These are phyloP conservation scores for Pheosia tremula DNA, from an alignment of 2,888 invertebrate genomes.

Conservation along the genomic window DNA sequence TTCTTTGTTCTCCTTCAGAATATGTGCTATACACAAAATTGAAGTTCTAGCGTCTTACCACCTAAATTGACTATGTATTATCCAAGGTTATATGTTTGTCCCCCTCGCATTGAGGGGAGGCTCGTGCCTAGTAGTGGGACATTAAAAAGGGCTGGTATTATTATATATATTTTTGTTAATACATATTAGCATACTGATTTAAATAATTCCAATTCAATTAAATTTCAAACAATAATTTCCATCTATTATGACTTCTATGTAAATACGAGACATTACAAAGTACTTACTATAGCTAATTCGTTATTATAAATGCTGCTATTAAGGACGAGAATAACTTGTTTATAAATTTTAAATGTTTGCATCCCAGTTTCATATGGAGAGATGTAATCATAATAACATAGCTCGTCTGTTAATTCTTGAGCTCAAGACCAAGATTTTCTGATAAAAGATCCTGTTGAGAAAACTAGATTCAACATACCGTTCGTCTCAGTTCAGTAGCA, in stretches of 20 bases:
- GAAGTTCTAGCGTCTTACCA: too few species aligned
- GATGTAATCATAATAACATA: neutral
- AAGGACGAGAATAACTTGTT: neutral
- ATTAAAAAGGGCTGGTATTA: too few species aligned
- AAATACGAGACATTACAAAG: neutral
- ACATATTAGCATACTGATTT: too few species aligned
- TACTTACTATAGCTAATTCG: neutral
- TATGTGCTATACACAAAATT: too few species aligned
- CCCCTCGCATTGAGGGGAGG: too few species aligned
- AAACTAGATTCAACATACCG: neutral
- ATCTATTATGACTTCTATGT: too few species aligned
- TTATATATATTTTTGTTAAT: too few species aligned
- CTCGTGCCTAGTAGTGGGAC: too few species aligned
- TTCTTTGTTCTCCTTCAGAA: neutral
- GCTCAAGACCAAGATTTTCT: slow-evolving; percentile 2
- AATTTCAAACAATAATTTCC: too few species aligned
- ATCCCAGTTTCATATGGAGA: neutral
- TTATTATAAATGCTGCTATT: neutral
- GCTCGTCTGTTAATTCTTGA: neutral
- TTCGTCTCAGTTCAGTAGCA: neutral
- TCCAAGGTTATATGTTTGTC: too few species aligned
- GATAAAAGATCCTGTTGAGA: neutral
- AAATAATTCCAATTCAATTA: too few species aligned
- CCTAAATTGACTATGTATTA: too few species aligned
- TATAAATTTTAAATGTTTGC: neutral